These are phyloP conservation scores for Philhelius pedissequus DNA, from an alignment of 2,888 invertebrate species.

Conservation along the genomic window DNA sequence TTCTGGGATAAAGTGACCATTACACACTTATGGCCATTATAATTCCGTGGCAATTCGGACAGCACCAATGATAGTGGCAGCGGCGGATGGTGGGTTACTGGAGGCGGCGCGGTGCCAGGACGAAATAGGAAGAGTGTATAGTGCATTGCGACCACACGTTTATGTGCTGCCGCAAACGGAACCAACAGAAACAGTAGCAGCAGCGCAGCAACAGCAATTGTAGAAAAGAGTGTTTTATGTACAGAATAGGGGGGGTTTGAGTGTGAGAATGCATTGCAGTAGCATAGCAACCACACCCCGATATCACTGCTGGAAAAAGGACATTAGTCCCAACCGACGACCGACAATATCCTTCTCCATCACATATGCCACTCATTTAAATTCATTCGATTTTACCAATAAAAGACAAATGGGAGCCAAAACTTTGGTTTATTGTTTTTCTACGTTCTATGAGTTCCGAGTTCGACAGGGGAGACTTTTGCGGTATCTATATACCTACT, in stretches of 20 bases:
- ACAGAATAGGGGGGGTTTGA: constrained; percentile 3
- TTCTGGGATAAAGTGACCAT: constrained; percentile 69
- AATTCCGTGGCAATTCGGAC: constrained; percentile 67
- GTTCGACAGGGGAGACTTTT: constrained; percentile 12
- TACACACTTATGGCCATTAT: constrained; percentile 69
- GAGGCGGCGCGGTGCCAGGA: not conserved
- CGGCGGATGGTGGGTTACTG: too few relatives aligned
- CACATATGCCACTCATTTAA: constrained; percentile 69
- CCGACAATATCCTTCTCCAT: constrained; percentile 69
- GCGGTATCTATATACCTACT: not conserved
- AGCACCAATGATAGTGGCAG: not conserved
- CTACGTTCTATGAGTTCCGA: constrained; percentile 57
- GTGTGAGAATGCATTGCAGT: constrained; percentile 50
- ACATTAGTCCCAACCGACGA: constrained; percentile 68
- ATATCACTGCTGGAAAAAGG: constrained; percentile 30
- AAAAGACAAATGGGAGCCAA: constrained; percentile 70
- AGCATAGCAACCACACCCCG: not conserved
- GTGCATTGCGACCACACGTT: constrained; percentile 47
- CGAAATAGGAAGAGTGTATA: constrained; percentile 27
- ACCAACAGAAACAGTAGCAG: not conserved
- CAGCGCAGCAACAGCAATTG: constrained; percentile 31
- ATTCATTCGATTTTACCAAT: constrained; percentile 70
- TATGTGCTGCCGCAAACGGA: constrained; percentile 43
- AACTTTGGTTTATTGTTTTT: constrained; percentile 71
- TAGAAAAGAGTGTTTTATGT: constrained; percentile 65